Percentiles rank a stretch among this genome's conserved stretches.
These are phyloP conservation scores for Drosophila falleni DNA, from an alignment of 2,888 invertebrate species.

Conservation along the genomic window DNA sequence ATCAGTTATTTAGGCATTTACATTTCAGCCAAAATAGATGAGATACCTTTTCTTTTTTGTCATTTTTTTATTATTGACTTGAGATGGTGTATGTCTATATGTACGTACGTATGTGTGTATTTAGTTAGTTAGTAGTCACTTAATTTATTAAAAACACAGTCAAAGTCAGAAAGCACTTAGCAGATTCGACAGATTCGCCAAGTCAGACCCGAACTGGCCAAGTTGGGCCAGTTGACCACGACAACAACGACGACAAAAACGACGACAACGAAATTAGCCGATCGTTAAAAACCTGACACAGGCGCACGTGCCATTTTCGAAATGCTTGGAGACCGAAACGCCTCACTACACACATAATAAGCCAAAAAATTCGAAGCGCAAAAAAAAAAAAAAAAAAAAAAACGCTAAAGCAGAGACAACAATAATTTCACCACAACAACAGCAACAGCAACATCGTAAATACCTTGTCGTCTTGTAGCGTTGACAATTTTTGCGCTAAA, in stretches of 20 bases:
- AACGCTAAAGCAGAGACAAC: constrained; percentile 48
- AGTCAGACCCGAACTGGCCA: constrained; percentile 27
- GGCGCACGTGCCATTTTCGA: constrained; percentile 79
- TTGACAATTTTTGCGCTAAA: constrained; percentile 76
- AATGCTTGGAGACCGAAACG: constrained; percentile 67
- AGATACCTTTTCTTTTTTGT: constrained; percentile 27
- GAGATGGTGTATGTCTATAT: constrained; percentile 15
- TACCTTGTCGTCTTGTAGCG: constrained; percentile 61
- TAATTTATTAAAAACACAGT: constrained; percentile 40
- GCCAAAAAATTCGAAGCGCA: constrained; percentile 37
- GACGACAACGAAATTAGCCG: constrained; percentile 66
- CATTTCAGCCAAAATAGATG: constrained; percentile 40
- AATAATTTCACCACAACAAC: constrained; percentile 59
- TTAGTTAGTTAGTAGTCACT: constrained; percentile 54
- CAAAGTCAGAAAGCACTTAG: constrained; percentile 51
- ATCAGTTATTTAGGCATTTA: constrained; percentile 65
- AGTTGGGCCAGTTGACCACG: constrained; percentile 5
- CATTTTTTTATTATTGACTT: constrained; percentile 51
- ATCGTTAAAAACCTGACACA: constrained; percentile 81
- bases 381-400: constrained; percentile 14
- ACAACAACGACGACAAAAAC: constrained; percentile 11
- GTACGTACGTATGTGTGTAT: constrained; percentile 10
- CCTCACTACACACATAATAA: constrained; percentile 62
- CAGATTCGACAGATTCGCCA: constrained; percentile 48
- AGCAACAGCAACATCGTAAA: constrained; percentile 65